Evolutionary conservation across 2,113 vertebrate species (phyloP), one percentile per base, ranked within the genome.

Genomic region (Enhydra lutris): DNA sequence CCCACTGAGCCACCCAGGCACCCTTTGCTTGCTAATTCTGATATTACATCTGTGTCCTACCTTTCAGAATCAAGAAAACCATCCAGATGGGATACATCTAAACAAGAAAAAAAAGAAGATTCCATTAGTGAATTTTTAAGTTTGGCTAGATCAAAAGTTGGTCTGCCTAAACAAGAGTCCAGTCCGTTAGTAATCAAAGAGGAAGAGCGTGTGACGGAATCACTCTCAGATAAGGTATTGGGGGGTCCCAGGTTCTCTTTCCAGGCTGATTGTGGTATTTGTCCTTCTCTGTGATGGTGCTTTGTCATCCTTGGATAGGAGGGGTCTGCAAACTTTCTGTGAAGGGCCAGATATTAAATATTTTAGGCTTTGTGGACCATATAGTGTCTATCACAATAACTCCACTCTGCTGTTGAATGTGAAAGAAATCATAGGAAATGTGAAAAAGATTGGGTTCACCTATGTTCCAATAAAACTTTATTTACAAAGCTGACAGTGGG

Each of bases 21-120:
- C 50, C 50, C 15, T 91, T 79, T 36, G 55, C 57, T 87, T 36
- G 15, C 61, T 52, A 50, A 59, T 91, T 91, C 91, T 50, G 59
- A 31, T 69, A 4, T 67, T 85, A 17, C 47, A 7, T 89, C 29
- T 95, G 1, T 96, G 23, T 65, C 21, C 15, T 97, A 96, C 78
- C 92, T 99, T 97, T 97, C 98, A 98, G 99, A 99, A 85, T 88
- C 98, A 1, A 98, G 97, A 96, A 99, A 99, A 89, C 98, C 98
- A 81, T 99, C 99, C 8, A 99, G 99, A 89, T 99, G 99, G 99
- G 99, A 99, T 69, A 93, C 99, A 42, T 98, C 99, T 14, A 98
- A 98, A 47, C 98, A 98, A 96, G 98, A 99, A 63, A 97, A 99
- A 97, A 98, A 98, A 67, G 98, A 99, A 61, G 99, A 99, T 97